Base-by-base conservation (phyloP, 2,797 vertebrate species). In the Mus minutoides region DNA sequence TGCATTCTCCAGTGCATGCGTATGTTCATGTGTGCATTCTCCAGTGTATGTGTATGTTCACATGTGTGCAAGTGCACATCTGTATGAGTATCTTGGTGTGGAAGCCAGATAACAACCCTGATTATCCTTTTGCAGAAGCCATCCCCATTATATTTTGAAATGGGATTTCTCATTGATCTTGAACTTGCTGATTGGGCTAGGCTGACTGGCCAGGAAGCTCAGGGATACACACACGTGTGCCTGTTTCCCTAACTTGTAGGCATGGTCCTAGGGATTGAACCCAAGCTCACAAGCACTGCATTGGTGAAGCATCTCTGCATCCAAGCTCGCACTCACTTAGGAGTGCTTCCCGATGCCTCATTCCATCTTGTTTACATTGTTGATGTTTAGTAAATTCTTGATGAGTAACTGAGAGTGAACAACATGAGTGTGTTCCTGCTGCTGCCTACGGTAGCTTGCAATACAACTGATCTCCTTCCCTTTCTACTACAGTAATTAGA, bases 401-500 rank as follows among this genome's bases (percentile, higher is more conserved):
- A 67, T 24, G 84, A 95, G 56, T 75, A 92, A 96, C 90, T 78
- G 73, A 96, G 29, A 93, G 77, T 88, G 29, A 78, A 69, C 49
- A 62, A 43, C 89, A 83, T 46, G 17, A 88, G 21, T 67, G 64
- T 78, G 52, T 94, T 91, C 79, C 67, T 80, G 75, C 60, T 90
- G n/a, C 64, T 97, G 90, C 56, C 60, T 62, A 82, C 40, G 31
- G 78, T 85, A 43, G 64, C 90, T 88, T 93, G 60, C 64, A 87
- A 58, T 43, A 93, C 62, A 94, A 90, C 46, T 76, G 78, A 76
- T 87, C 64, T 95, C 64, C n/a, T 49, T 88, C 73, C 29, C 64
- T 88, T 84, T 62, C 94, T 91, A 34, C 89, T 94, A 34, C 90
- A 94, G 76, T 85, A 95, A 97, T 88, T 88, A 93, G 73, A 92